Evolutionary conservation across 2,888 invertebrate species (phyloP).

Genomic region (Halictus ligatus): DNA sequence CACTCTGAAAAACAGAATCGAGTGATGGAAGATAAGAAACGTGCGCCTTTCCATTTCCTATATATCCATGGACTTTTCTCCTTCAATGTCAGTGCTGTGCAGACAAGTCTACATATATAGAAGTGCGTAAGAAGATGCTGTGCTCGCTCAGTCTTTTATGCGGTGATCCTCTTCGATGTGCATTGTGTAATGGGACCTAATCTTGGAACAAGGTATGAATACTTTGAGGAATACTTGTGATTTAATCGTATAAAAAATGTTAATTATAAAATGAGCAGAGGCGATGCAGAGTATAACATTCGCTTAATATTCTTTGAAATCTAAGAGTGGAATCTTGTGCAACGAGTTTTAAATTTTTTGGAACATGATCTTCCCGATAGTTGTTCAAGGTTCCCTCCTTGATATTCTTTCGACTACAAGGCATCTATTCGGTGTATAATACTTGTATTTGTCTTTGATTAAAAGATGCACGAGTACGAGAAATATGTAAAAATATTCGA

Average conservation of each 20-base stretch:
- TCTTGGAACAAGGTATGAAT: not conserved
- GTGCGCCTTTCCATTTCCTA: not conserved
- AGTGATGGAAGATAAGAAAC: constrained; percentile 3
- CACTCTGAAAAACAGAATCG: constrained; percentile 7
- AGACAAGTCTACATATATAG: not conserved
- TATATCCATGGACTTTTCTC: not conserved
- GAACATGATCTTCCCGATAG: not conserved
- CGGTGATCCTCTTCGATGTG: not conserved
- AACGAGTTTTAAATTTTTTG: not conserved
- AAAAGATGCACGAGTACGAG: not conserved
- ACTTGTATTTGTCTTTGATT: constrained; percentile 1
- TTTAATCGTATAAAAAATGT: not conserved
- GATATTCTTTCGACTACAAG: not conserved
- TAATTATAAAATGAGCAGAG: not conserved
- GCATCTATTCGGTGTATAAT: not conserved
- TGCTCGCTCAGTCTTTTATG: not conserved
- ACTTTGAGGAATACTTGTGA: not conserved
- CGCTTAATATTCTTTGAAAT: not conserved
- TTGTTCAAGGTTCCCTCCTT: not conserved
- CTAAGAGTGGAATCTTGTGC: not conserved
- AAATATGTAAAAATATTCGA: not conserved
- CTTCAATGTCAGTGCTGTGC: not conserved
- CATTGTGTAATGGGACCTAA: not conserved
- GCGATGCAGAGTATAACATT: constrained; percentile 2
- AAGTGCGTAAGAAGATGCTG: constrained; percentile 1